phyloP scores from a whole-genome alignment of 2,113 vertebrate genomes.

The Tympanuchus pallidicinctus region DNA sequence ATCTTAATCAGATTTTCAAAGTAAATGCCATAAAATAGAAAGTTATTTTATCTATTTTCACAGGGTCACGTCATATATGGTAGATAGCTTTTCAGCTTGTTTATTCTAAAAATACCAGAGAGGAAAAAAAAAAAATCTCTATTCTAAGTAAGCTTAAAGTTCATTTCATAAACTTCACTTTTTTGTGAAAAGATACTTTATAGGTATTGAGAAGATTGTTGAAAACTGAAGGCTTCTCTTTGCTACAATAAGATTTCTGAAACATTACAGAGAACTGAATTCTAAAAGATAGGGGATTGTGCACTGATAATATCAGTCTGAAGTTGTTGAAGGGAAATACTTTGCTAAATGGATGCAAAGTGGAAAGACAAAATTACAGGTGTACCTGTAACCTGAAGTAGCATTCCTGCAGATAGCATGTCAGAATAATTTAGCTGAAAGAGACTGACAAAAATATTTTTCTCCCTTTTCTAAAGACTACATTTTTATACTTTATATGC shows the following conservation, averaged over 20 bases:
- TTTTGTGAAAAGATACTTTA: neutral
- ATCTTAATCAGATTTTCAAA: constrained; percentile 92
- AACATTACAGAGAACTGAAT: neutral
- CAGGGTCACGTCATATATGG: constrained; percentile 74
- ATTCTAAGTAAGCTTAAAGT: constrained; percentile 24
- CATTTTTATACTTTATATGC: neutral
- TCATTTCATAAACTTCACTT: neutral
- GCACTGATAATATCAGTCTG: neutral
- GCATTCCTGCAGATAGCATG: neutral
- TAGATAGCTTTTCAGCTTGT: constrained; percentile 62
- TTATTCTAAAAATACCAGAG: constrained; percentile 60
- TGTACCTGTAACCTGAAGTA: neutral
- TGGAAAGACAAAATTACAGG: neutral
- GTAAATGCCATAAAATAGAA: constrained; percentile 85
- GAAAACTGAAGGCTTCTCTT: neutral
- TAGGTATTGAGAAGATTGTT: neutral
- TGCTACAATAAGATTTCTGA: neutral
- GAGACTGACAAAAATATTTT: neutral
- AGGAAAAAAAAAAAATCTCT: constrained; percentile 11
- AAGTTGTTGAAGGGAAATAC: neutral
- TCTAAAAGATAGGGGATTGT: neutral
- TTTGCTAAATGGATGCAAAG: neutral
- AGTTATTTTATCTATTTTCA: constrained; percentile 84
- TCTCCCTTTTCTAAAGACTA: neutral
- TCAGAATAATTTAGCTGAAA: neutral